Conservation (phyloP, 1,140 invertebrate genomes). For the Pemphigus obesinymphae region DNA sequence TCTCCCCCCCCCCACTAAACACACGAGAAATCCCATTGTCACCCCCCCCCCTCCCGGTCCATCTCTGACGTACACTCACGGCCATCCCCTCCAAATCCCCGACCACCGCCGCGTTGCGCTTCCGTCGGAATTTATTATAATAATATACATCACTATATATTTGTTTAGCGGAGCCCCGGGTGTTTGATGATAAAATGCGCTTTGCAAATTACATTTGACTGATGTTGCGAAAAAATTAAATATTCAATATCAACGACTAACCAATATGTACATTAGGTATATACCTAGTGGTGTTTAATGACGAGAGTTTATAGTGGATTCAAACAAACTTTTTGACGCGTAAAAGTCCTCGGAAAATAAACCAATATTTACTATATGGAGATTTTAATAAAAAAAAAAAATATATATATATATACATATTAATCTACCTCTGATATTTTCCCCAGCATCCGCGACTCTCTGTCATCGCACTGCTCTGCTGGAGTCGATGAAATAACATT, state of each 20-base stretch:
- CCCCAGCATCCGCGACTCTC: not conserved
- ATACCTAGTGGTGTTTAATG: too few relatives aligned
- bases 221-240: not conserved
- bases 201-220: too few relatives aligned
- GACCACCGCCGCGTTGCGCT: too few relatives aligned
- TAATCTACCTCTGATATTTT: not conserved
- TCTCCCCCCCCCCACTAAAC: too few relatives aligned
- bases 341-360: not conserved
- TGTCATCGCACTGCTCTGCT: not conserved
- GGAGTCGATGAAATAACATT: not conserved
- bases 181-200: too few relatives aligned
- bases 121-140: too few relatives aligned
- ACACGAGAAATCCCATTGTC: not conserved
- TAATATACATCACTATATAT: too few relatives aligned
- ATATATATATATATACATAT: not conserved
- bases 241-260: not conserved
- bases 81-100: too few relatives aligned
- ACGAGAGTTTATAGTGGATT: not conserved
- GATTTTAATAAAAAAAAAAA: not conserved
- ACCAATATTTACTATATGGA: constrained; percentile 14
- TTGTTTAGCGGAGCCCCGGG: too few relatives aligned
- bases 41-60: too few relatives aligned
- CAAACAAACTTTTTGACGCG: not conserved
- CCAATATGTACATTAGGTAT: too few relatives aligned
- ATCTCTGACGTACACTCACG: too few relatives aligned